Conservation (phyloP, 2,888 invertebrate genomes). For the Papilio elwesi region DNA sequence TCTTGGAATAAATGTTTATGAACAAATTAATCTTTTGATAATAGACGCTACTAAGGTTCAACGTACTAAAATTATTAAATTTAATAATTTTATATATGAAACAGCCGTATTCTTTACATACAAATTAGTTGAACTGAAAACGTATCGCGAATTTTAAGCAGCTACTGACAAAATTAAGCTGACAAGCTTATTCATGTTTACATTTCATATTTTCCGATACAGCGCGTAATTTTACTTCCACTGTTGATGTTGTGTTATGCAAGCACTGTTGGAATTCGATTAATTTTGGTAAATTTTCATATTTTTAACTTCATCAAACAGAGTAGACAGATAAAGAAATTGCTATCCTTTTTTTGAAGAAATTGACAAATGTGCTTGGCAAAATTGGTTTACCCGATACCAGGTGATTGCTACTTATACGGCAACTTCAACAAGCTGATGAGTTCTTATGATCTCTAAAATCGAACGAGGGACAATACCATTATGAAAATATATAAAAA, state of each 20-base stretch:
- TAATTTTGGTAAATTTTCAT: neutral
- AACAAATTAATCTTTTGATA: neutral
- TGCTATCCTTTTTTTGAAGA: too few species aligned
- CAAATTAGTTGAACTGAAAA: slow-evolving; percentile 25
- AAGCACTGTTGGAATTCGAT: slow-evolving; percentile 10
- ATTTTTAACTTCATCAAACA: too few species aligned
- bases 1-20: neutral
- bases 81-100: slow-evolving; percentile 4
- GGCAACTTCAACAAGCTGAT: too few species aligned
- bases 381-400: too few species aligned
- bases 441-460: too few species aligned
- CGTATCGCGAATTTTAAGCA: slow-evolving; percentile 25
- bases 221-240: slow-evolving; percentile 20
- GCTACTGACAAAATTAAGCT: slow-evolving; percentile 19
- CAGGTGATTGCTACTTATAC: too few species aligned
- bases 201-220: slow-evolving; percentile 24
- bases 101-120: slow-evolving; percentile 22
- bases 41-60: neutral
- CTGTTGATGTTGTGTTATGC: slow-evolving; percentile 20
- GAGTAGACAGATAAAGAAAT: too few species aligned
- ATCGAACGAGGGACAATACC: too few species aligned
- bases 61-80: neutral
- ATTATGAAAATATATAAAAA: too few species aligned
- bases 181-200: slow-evolving; percentile 22
- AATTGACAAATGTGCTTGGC: too few species aligned